Base-by-base conservation (phyloP, 2,113 vertebrate genomes). In the Apaloderma vittatum region DNA sequence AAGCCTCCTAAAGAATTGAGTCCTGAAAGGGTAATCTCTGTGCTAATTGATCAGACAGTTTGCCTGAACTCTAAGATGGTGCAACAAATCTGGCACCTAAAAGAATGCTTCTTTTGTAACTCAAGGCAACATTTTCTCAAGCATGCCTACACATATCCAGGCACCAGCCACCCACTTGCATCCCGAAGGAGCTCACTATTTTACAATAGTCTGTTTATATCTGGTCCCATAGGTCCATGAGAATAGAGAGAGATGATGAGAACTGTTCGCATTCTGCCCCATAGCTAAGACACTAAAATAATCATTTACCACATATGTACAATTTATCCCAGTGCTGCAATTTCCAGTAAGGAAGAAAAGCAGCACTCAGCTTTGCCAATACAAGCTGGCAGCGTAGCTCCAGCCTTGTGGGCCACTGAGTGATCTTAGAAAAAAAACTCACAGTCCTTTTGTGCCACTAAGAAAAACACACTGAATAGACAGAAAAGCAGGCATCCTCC, bases 81-180 rank as follows among this genome's bases (percentile, higher is more conserved):
- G 34, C 48, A 80, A 59, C 1, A 4, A 70, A 78, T 65, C 66
- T 93, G 68, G 76, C 86, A 68, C 46, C 72, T 61, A n/a, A 17
- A 87, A 95, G 76, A 97, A 96, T 29, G n/a, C 9, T 46, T 71
- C 72, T 73, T 90, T 92, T 94, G 68, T 95, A 77, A 91, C 65
- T 78, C 34, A 72, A 86, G 34, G 45, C 70, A 94, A 90, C 45
- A 52, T 95, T 95, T 96, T 88, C 73, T 92, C 92, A 94, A 77
- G 90, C 57, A 52, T 0, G 7, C 92, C 92, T 59, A 80, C 82
- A 78, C 37, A 46, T 30, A 79, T 79, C 51, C 88, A 86, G 80
- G 76, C 86, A 82, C 37, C 72, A 82, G 27, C 23, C 65, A 93
- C 68, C 16, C 80, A 81, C 65, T 40, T n/a, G 17, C 61, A 72